Evolutionary conservation across 2,113 vertebrate genomes (phyloP), one percentile per base, ranked within the genome.

Genomic region (Tragelaphus imberbis): DNA sequence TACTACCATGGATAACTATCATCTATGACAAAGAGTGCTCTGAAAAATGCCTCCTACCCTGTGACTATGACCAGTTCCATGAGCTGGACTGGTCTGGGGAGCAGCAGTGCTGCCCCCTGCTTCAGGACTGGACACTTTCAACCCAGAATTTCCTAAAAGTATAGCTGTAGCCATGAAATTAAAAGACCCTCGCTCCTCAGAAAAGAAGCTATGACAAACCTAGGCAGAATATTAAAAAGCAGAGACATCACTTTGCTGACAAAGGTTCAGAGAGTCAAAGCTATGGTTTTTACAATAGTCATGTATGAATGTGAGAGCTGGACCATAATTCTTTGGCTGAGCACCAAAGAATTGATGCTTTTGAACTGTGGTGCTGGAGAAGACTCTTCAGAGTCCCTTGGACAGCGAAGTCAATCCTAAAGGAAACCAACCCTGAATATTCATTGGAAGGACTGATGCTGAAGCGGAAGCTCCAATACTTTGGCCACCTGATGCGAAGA

Each of bases 21-120:
- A 0, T 25, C 19, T 10, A 0, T 12, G 27, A 28, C 40, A 63
- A 53, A 8, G 8, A 33, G 3, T 6, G 47, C 5, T 65, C 58
- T 27, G 71, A 51, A 63, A 63, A 85, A 40, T 5, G 4, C 19
- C 19, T 14, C n/a, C 33, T 16, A 9, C 19, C 13, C 5, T 15
- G 3, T 16, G 28, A 33, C 47, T 15, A 0, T 23, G 47, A 15
- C 58, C 15, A 1, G 7, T 55, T 55, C 21, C 28, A 28, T 2
- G 21, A 77, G 15, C 36, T 40, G 87, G 16, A 56, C 49, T 14
- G 55, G 12, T 40, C 19, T 71, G n/a, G n/a, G 68, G 19, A 40
- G n/a, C 68, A 71, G 65, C 19, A 71, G 68, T 6, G 68, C 19
- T 23, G n/a, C 19, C 8, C 8, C 25, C 9, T 58, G 8, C 33